Evolutionary conservation across 1,140 invertebrate species (phyloP), one percentile per base, ranked within the genome.

Genomic region (Wiebesia pumilae): DNA sequence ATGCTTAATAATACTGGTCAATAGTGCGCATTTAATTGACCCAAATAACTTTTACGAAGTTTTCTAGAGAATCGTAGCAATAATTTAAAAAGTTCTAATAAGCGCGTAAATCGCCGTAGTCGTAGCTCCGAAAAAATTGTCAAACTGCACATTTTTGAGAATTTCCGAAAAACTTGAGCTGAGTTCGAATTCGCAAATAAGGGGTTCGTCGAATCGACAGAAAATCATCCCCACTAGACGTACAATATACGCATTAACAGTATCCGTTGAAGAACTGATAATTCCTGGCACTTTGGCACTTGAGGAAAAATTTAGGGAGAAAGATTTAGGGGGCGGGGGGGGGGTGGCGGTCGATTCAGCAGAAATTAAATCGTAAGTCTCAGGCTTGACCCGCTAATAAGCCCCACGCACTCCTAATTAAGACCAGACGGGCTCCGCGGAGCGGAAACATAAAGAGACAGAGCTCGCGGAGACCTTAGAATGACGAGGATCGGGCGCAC

Each of bases 381-480:
- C 67, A 6, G 35, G 71, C 71, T 21, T 3, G 19, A 21, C 1
- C 27, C 38, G n/a, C 77, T 79, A 79, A 79, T 79, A 79, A 79
- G 77, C 77, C 77, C 12, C n/a, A 1, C 30, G 67, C 27, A 47
- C 35, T 54, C 43, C 35, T 83, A 73, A 83, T 83, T 83, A 83
- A 83, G 24, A 54, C 54, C 16, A 33, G 67, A 54, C 2, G 43
- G 40, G 33, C n/a, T 51, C 81, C 24, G 6, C 69, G n/a, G 24
- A 62, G 71, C 33, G 9, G 40, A 77, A 77, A 58, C 75, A 78
- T 81, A 83, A 82, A 77, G 85, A 69, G 78, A 80, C 83, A 78
- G 38, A 86, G 27, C 24, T 62, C 58, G 58, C 58, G 58, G 24
- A 54, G 71, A 33, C n/a, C 69, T 54, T 35, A 40, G 10, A 35